Percentiles rank a stretch among this genome's conserved stretches.
These are phyloP conservation scores for Nomada fucata DNA, from an alignment of 2,888 invertebrate genomes.

Conservation along the genomic window DNA sequence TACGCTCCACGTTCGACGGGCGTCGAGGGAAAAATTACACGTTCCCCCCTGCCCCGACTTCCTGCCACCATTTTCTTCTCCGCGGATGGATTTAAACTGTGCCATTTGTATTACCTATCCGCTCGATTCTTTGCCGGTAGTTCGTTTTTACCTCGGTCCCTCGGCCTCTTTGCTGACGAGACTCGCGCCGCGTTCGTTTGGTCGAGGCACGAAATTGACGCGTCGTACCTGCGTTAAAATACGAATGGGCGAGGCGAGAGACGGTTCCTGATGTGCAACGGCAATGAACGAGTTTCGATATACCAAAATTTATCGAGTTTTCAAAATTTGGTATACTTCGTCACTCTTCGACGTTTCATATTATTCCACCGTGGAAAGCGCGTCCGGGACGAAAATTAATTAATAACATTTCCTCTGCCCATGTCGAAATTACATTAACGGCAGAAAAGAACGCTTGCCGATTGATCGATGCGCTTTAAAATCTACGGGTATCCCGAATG, in stretches of 20 bases:
- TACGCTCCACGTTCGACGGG: constrained; percentile 7
- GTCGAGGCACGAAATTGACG: neutral
- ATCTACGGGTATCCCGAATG: no score
- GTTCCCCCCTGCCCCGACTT: neutral
- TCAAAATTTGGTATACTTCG: no score
- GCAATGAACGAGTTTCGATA: neutral
- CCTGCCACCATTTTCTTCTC: constrained; percentile 3
- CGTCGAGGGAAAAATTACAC: constrained; percentile 21
- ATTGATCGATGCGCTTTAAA: no score
- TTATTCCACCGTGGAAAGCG: no score
- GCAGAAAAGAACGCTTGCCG: no score
- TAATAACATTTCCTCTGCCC: no score
- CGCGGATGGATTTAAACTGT: constrained; percentile 19
- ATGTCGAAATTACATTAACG: no score
- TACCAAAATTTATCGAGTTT: no score
- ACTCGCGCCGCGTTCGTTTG: neutral
- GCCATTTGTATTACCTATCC: constrained; percentile 6
- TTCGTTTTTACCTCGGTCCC: neutral
- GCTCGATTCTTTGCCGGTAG: neutral
- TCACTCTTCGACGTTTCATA: no score
- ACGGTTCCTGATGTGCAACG: constrained; percentile 1
- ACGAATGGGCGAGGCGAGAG: constrained; percentile 7
- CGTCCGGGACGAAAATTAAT: no score
- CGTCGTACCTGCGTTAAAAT: constrained; percentile 1
- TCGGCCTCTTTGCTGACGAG: no score